phyloP scores from a whole-genome alignment of 2,797 vertebrate genomes.

The Dipus sagitta region DNA sequence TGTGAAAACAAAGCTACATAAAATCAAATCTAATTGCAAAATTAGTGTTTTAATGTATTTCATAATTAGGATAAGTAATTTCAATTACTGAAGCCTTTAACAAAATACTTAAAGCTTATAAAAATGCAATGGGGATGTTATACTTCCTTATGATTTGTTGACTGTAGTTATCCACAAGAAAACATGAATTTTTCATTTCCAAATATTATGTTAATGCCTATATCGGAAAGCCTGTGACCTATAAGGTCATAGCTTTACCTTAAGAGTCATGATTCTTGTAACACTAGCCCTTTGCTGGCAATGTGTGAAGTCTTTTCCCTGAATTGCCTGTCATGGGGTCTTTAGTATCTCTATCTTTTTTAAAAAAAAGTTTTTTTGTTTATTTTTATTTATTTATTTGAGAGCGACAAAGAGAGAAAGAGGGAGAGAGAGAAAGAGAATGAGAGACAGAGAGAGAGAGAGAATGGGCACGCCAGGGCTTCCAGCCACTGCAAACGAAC shows the following conservation, averaged over 20 bases:
- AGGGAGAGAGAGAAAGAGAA: no score
- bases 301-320: not conserved
- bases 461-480: no score
- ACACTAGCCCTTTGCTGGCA: not conserved
- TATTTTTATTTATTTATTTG: no score
- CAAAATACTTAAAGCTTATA: not conserved
- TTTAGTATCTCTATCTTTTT: not conserved
- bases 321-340: not conserved
- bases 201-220: not conserved
- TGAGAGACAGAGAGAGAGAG: no score
- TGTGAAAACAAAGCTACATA: not conserved
- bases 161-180: not conserved
- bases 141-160: not conserved
- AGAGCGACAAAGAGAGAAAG: no score
- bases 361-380: no score
- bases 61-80: not conserved
- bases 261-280: not conserved
- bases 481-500: no score
- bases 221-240: not conserved
- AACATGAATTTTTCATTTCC: not conserved
- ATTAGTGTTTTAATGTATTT: conserved; percentile 1
- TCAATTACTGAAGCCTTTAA: no score
- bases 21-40: not conserved
- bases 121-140: not conserved
- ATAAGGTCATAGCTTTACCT: not conserved